These are phyloP conservation scores for Bombus sylvicola DNA, from an alignment of 1,140 invertebrate species.

Conservation along the genomic window DNA sequence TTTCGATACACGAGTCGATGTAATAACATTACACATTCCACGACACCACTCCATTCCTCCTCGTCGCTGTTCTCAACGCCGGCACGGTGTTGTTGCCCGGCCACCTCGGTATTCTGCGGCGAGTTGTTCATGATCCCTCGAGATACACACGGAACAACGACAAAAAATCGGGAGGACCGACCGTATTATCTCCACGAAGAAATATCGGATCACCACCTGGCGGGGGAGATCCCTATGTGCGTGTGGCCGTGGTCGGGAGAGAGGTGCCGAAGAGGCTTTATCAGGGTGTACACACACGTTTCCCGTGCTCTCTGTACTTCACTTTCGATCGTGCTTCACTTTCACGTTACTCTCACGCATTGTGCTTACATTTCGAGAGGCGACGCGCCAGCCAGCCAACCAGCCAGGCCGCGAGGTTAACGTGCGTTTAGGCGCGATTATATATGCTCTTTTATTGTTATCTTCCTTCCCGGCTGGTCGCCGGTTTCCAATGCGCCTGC, in stretches of 20 bases:
- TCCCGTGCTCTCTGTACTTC: background rate
- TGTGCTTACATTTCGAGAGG: constrained; percentile 24
- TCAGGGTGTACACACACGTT: background rate
- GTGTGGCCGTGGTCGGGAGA: background rate
- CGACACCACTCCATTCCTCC: constrained; percentile 81
- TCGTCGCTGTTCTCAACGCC: constrained; percentile 80
- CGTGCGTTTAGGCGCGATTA: constrained; percentile 59
- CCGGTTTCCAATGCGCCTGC: constrained; percentile 59
- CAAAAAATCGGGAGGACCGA: background rate
- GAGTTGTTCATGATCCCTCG: constrained; percentile 74
- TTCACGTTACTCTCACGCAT: constrained; percentile 5
- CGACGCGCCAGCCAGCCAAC: constrained; percentile 31
- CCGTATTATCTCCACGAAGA: background rate
- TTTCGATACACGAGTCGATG: constrained; percentile 57
- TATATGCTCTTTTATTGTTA: constrained; percentile 52
- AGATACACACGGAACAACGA: background rate
- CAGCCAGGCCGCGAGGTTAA: constrained; percentile 55
- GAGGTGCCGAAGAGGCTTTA: background rate
- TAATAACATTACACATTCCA: constrained; percentile 79
- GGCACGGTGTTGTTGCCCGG: constrained; percentile 61
- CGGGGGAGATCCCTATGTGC: background rate
- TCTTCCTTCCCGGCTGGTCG: constrained; percentile 22
- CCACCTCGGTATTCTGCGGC: constrained; percentile 71
- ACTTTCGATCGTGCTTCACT: background rate
- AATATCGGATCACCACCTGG: background rate